Evolutionary conservation across 2,888 invertebrate species (phyloP).

Genomic region (Saturnia japonica): DNA sequence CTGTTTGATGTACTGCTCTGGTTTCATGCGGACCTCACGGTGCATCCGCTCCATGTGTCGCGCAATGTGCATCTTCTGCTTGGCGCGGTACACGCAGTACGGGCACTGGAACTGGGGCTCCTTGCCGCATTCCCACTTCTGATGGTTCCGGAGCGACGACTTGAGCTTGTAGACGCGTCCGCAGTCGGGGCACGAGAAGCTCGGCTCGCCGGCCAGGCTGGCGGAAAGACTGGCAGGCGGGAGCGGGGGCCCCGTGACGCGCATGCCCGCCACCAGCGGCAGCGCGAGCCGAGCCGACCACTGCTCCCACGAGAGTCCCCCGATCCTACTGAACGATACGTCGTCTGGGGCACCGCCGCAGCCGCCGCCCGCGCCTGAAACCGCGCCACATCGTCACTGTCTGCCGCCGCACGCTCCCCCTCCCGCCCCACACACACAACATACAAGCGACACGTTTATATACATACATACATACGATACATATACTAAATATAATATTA

Average conservation of each 20-base stretch:
- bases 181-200: conserved; percentile 90
- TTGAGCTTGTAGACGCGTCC: conserved; percentile 93
- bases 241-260: conserved; percentile 39
- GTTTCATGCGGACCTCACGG: conserved; percentile 83
- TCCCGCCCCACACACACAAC: conserved; percentile 43
- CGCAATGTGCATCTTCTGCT: conserved; percentile 92
- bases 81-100: conserved; percentile 91
- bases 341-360: conserved; percentile 74
- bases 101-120: conserved; percentile 92
- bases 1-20: conserved; percentile 75
- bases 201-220: conserved; percentile 73
- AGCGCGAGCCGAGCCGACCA: conserved; percentile 89
- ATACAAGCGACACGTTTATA: conserved; percentile 37
- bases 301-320: conserved; percentile 87
- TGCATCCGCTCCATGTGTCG: conserved; percentile 92
- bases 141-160: conserved; percentile 91
- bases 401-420: conserved; percentile 33
- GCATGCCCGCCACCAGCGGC: conserved; percentile 82
- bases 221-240: conserved; percentile 29
- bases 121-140: conserved; percentile 93
- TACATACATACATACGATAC: conserved; percentile 36
- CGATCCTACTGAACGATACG: conserved; percentile 87
- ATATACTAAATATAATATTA: conserved; percentile 46
- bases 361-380: conserved; percentile 58
- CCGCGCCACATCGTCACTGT: conserved; percentile 43